Conservation (phyloP, 2,888 invertebrate species). For the Spodoptera picta region DNA sequence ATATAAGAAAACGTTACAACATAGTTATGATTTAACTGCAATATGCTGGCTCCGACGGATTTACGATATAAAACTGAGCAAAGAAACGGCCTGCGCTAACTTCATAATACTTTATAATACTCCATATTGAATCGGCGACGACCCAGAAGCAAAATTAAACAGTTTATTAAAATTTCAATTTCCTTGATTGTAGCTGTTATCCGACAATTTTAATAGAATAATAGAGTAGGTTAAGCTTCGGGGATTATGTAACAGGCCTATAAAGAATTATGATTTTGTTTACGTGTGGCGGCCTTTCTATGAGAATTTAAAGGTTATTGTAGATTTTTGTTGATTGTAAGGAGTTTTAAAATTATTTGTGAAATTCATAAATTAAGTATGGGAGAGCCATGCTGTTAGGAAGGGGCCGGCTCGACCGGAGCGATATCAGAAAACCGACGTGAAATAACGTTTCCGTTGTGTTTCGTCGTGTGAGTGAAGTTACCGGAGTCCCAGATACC, state of each 20-base stretch:
- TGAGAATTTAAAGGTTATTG: no score
- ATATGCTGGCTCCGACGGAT: constrained; percentile 68
- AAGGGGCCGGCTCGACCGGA: no score
- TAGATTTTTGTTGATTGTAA: no score
- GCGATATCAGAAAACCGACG: no score
- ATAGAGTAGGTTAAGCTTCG: constrained; percentile 51
- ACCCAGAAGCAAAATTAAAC: constrained; percentile 56
- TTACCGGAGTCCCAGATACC: no score
- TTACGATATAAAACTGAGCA: constrained; percentile 69
- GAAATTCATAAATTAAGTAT: no score
- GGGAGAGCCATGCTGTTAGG: no score
- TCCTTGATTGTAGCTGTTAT: constrained; percentile 61
- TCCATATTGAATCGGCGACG: constrained; percentile 55
- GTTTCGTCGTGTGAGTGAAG: no score
- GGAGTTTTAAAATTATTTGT: no score
- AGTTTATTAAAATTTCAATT: constrained; percentile 68
- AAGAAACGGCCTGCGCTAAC: constrained; percentile 59
- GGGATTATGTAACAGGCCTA: constrained; percentile 51
- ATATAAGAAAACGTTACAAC: constrained; percentile 55
- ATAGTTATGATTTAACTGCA: constrained; percentile 72
- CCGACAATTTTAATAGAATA: constrained; percentile 59
- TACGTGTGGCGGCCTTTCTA: constrained; percentile 12
- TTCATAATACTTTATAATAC: constrained; percentile 57
- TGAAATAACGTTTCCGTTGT: no score
- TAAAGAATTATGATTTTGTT: constrained; percentile 54